Evolutionary conservation across 2,888 invertebrate species (phyloP), one percentile per base, ranked within the genome.

Genomic region (Cerastoderma edule): DNA sequence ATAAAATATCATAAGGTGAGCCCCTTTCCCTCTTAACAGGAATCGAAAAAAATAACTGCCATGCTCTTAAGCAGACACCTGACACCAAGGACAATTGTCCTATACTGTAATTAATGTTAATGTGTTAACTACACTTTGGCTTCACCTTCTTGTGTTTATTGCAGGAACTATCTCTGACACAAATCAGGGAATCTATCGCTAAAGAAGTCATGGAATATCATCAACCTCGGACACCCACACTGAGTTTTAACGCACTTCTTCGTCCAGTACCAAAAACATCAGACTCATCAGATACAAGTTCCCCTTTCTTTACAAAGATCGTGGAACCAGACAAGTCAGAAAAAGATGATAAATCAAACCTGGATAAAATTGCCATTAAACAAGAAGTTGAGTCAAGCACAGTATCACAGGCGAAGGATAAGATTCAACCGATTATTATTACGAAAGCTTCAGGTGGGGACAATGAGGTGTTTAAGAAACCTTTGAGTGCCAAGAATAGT

Each of bases 171-270:
- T 87, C 86, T 30, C 83, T 88, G 22, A 85, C 84, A 0, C 80
- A 90, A 35, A 83, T 93, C 33, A 85, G 91, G 33, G 87, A 89
- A 5, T 89, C 88, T 2, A 90, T 93, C 6, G 88, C 90, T 67
- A 87, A 90, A 27, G 93, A 93, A 77, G 91, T 92, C 4, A 87
- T 88, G 80, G 89, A 88, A 22, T 93, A 91, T 57, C 89, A 89
- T 54, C 84, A 88, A 67, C 88, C 89, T 1, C 81, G 85, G 60
- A 84, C 85, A 19, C 85, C 88, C 10, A 81, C 87, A 1, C 77
- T 89, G 19, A 88, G 86, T 57, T 89, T 89, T 71, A 85, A 75
- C 75, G 88, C 88, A 32, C 84, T 86, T 60, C 84, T 91, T 13
- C 78, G 87, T 39, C 89, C 90, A 8, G 90, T 89, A 28, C 89